These are phyloP conservation scores for Tangara arthus DNA, from an alignment of 2,797 vertebrate genomes.

Conservation along the genomic window DNA sequence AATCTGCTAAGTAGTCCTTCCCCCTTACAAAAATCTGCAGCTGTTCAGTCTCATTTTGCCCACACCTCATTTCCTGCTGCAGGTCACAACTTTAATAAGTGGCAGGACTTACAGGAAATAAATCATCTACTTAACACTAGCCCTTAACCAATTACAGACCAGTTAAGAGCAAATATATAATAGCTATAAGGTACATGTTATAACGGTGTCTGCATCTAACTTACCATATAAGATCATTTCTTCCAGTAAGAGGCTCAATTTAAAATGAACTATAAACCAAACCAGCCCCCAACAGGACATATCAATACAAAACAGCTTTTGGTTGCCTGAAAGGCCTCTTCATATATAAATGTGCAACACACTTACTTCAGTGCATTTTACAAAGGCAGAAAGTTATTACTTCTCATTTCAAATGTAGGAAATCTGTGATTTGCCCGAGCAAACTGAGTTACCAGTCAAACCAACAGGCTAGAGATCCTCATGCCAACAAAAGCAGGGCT, in stretches of 20 bases:
- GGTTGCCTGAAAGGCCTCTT: conserved; percentile 7
- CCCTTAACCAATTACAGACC: conserved; percentile 62
- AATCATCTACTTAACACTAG: conserved; percentile 63
- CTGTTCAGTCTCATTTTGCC: conserved; percentile 56
- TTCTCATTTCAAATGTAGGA: conserved; percentile 2
- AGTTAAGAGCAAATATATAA: conserved; percentile 48
- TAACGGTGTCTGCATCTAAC: conserved; percentile 16
- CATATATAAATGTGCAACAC: neutral
- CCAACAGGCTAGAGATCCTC: neutral
- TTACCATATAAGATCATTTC: conserved; percentile 39
- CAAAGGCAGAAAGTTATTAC: conserved; percentile 14
- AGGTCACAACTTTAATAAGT: conserved; percentile 66
- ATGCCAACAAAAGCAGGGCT: neutral
- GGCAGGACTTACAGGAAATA: conserved; percentile 70
- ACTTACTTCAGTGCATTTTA: conserved; percentile 26
- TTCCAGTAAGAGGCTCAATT: conserved; percentile 44
- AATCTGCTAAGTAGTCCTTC: conserved; percentile 16
- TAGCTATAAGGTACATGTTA: neutral
- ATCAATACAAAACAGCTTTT: conserved; percentile 39
- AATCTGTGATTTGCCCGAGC: neutral
- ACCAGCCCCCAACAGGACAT: conserved; percentile 8
- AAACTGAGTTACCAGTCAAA: neutral
- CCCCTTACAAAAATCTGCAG: conserved; percentile 33
- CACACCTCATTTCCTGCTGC: conserved; percentile 68
- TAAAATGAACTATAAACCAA: conserved; percentile 38